A percentile compares a stretch with the other conserved stretches of the same genome.
phyloP scores from a whole-genome alignment of 2,113 vertebrate species.

The Oreochromis spilurus region DNA sequence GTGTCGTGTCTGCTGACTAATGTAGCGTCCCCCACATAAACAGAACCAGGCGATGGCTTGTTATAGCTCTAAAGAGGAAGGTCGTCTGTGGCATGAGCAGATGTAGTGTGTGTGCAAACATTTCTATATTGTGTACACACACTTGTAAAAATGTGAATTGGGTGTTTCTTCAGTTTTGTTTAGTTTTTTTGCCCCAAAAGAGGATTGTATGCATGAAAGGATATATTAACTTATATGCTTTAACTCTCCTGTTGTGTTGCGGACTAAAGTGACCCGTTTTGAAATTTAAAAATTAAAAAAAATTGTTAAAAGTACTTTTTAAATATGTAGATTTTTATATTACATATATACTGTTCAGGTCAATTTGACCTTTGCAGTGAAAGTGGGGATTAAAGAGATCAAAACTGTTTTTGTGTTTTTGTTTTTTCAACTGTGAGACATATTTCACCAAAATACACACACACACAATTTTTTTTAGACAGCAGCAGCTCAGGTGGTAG shows the following conservation, averaged over 20 bases:
- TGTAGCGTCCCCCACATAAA: conserved; percentile 35
- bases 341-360: not conserved
- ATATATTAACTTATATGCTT: not conserved
- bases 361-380: not conserved
- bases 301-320: not conserved
- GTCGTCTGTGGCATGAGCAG: conserved; percentile 26
- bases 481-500: not conserved
- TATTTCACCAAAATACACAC: not conserved
- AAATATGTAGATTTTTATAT: not conserved
- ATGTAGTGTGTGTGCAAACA: not conserved
- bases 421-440: not conserved
- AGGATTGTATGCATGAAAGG: not conserved
- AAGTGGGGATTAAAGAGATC: not conserved
- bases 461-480: not conserved
- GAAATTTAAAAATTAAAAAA: fast-evolving
- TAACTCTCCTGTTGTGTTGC: not conserved
- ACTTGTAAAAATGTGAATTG: not conserved
- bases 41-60: conserved; percentile 11
- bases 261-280: not conserved
- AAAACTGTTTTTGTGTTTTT: not conserved
- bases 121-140: not conserved
- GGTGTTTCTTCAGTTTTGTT: not conserved
- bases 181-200: not conserved
- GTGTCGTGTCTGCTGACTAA: conserved; percentile 54
- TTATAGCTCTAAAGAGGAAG: conserved; percentile 23